phyloP scores from a whole-genome alignment of 1,140 invertebrate species.

The Halictus rubicundus region DNA sequence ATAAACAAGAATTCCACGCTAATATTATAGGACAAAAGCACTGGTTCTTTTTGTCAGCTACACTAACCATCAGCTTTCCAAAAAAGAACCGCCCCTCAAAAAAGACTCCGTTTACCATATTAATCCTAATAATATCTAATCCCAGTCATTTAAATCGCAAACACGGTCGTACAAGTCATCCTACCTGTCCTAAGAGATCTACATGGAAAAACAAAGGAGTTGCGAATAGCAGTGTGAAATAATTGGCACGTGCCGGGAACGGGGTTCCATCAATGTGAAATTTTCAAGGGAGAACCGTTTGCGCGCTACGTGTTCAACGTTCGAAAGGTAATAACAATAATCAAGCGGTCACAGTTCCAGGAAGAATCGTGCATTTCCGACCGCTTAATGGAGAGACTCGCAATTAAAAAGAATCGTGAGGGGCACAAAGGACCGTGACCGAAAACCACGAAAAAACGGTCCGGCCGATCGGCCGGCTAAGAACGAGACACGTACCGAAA shows the following conservation, averaged over 20 bases:
- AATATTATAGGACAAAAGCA: too few relatives aligned
- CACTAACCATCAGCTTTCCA: too few relatives aligned
- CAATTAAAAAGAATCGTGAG: slow-evolving; percentile 49
- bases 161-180: not conserved
- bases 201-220: not conserved
- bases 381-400: slow-evolving; percentile 5
- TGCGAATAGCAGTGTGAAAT: not conserved
- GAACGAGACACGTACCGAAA: not conserved
- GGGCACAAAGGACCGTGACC: slow-evolving; percentile 4
- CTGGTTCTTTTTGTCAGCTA: too few relatives aligned
- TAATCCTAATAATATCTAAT: not conserved
- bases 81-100: too few relatives aligned
- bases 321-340: slow-evolving; percentile 50
- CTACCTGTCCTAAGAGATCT: not conserved
- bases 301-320: slow-evolving; percentile 6
- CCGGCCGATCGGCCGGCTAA: slow-evolving; percentile 6
- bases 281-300: not conserved
- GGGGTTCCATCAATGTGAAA: not conserved
- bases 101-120: not conserved
- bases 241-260: slow-evolving; percentile 42
- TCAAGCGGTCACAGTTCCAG: slow-evolving; percentile 35
- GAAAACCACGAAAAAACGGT: slow-evolving; percentile 25
- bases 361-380: slow-evolving; percentile 20
- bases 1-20: too few relatives aligned
- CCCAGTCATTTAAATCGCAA: not conserved